phyloP scores from a whole-genome alignment of 2,113 vertebrate species.

The Vanacampus margaritifer region DNA sequence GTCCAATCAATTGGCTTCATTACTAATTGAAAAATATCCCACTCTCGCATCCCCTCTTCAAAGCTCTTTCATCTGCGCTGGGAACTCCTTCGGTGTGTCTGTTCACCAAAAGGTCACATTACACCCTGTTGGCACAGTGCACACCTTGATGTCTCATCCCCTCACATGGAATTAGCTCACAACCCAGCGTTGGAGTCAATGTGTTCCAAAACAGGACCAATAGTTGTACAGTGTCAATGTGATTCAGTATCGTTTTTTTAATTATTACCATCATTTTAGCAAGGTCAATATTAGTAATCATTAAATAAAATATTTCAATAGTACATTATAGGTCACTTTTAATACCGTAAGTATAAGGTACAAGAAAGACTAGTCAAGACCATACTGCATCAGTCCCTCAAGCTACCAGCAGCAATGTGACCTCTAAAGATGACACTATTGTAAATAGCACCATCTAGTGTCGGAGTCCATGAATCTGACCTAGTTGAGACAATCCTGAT shows the following conservation, averaged over 20 bases:
- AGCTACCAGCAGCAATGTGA: conserved; percentile 19
- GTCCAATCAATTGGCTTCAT: conserved; percentile 66
- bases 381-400: conserved; percentile 12
- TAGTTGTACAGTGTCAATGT: background rate
- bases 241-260: background rate
- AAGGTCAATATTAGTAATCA: background rate
- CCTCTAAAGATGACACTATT: conserved; percentile 26
- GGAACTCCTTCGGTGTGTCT: conserved; percentile 45
- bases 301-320: background rate
- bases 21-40: conserved; percentile 66
- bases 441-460: conserved; percentile 73
- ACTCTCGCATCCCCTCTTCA: conserved; percentile 17
- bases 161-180: conserved; percentile 6
- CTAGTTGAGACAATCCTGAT: background rate
- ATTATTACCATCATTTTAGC: background rate
- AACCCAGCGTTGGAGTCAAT: background rate
- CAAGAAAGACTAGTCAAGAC: background rate
- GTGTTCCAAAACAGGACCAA: background rate
- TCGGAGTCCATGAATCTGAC: conserved; percentile 7
- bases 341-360: background rate
- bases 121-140: conserved; percentile 18
- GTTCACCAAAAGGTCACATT: conserved; percentile 57
- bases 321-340: background rate
- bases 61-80: conserved; percentile 59
- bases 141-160: conserved; percentile 5